Percentiles rank a stretch among this genome's conserved stretches.
Evolutionary conservation across 2,113 vertebrate genomes (phyloP).

Genomic region (Syrmaticus mikado): DNA sequence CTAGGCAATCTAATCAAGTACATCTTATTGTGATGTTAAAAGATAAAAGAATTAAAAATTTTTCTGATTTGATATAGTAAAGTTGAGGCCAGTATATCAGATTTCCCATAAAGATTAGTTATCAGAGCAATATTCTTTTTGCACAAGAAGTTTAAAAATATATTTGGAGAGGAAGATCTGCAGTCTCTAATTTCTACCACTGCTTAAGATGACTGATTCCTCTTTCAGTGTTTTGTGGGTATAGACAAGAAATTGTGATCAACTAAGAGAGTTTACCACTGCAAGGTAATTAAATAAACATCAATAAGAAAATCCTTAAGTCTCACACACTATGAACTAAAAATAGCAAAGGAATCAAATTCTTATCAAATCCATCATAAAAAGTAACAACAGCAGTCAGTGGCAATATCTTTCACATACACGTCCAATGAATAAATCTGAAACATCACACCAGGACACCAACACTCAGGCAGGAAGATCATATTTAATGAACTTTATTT

Average conservation of each 20-base stretch:
- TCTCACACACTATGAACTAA: neutral
- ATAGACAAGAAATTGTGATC: neutral
- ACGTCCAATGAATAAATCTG: neutral
- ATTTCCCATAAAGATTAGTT: neutral
- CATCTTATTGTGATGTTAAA: neutral
- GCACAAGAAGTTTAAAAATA: neutral
- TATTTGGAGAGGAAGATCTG: neutral
- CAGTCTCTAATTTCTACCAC: neutral
- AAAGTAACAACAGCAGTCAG: neutral
- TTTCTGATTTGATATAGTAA: neutral
- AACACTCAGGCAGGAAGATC: neutral
- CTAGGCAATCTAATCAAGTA: neutral
- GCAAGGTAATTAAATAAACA: neutral
- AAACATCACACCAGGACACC: neutral
- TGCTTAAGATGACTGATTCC: neutral
- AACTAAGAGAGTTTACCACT: neutral
- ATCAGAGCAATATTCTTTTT: neutral
- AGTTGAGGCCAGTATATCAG: neutral
- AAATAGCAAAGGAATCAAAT: neutral
- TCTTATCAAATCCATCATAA: neutral
- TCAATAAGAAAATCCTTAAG: neutral
- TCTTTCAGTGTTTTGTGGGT: neutral
- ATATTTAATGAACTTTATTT: neutral
- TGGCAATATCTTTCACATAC: fast-evolving
- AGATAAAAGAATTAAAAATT: neutral